phyloP scores from a whole-genome alignment of 2,888 invertebrate genomes.

The Spicauda simplicius region DNA sequence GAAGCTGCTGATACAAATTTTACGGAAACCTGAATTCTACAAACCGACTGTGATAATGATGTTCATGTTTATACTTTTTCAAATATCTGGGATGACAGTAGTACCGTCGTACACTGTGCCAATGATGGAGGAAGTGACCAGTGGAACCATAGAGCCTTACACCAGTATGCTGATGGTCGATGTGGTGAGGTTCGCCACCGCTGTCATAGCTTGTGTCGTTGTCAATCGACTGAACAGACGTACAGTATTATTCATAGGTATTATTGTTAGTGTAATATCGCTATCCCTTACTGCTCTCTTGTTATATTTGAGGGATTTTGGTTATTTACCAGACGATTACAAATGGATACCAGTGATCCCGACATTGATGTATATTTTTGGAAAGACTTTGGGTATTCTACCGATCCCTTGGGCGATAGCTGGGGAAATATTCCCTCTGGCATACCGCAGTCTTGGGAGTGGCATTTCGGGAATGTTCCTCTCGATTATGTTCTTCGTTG shows the following conservation, averaged over 20 bases:
- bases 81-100: conserved; percentile 89
- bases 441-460: conserved; percentile 86
- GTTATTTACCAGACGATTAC: conserved; percentile 61
- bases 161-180: conserved; percentile 88
- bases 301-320: conserved; percentile 67
- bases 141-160: conserved; percentile 84
- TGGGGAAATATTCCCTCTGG: conserved; percentile 88
- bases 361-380: conserved; percentile 82
- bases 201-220: conserved; percentile 85
- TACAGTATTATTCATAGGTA: conserved; percentile 85
- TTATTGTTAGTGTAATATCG: conserved; percentile 83
- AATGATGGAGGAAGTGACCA: conserved; percentile 85
- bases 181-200: conserved; percentile 84
- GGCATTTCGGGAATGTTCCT: conserved; percentile 87
- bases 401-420: conserved; percentile 90
- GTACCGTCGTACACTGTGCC: conserved; percentile 88
- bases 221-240: conserved; percentile 86
- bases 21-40: conserved; percentile 80
- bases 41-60: conserved; percentile 86
- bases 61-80: conserved; percentile 87
- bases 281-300: conserved; percentile 79
- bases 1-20: conserved; percentile 55
- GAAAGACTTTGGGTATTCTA: conserved; percentile 85
- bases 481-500: conserved; percentile 86
- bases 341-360: conserved; percentile 79